A percentile compares a stretch with the other conserved stretches of the same genome.
These are phyloP conservation scores for Danio tinwini DNA, from an alignment of 2,797 vertebrate species.

Conservation along the genomic window DNA sequence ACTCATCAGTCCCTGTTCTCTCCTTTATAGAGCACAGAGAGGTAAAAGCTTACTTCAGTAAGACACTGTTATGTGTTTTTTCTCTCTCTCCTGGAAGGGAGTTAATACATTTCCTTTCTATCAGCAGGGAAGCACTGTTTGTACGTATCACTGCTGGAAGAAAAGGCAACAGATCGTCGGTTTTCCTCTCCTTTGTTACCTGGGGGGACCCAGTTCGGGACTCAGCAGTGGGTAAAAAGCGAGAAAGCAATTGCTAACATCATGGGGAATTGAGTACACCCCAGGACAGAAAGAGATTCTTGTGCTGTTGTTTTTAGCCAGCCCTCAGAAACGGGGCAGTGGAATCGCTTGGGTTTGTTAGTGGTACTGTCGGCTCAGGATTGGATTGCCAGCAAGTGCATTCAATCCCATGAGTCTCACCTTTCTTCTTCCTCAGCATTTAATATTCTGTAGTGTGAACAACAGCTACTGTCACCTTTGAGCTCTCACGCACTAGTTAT, in stretches of 20 bases:
- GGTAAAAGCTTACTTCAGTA: constrained; percentile 42
- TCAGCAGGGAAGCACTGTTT: constrained; percentile 58
- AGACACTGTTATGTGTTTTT: constrained; percentile 32
- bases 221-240: constrained; percentile 57
- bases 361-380: constrained; percentile 57
- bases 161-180: constrained; percentile 44
- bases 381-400: constrained; percentile 63
- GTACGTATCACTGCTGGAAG: constrained; percentile 54
- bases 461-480: constrained; percentile 42
- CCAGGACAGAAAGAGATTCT: constrained; percentile 52
- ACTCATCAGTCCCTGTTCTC: constrained; percentile 23
- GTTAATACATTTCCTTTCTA: constrained; percentile 58
- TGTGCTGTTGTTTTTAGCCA: constrained; percentile 51
- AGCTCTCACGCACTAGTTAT: constrained; percentile 2
- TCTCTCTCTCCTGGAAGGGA: constrained; percentile 48
- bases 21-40: background rate
- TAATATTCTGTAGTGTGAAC: constrained; percentile 58
- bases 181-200: constrained; percentile 53
- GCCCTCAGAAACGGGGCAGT: background rate
- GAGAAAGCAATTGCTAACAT: constrained; percentile 60
- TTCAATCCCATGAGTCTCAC: constrained; percentile 60
- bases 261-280: constrained; percentile 57
- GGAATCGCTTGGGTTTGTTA: constrained; percentile 56
- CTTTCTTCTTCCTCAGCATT: constrained; percentile 50
- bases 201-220: constrained; percentile 45